Base-by-base conservation (phyloP, 2,113 vertebrate species). In the Microcebus lehilahytsara region DNA sequence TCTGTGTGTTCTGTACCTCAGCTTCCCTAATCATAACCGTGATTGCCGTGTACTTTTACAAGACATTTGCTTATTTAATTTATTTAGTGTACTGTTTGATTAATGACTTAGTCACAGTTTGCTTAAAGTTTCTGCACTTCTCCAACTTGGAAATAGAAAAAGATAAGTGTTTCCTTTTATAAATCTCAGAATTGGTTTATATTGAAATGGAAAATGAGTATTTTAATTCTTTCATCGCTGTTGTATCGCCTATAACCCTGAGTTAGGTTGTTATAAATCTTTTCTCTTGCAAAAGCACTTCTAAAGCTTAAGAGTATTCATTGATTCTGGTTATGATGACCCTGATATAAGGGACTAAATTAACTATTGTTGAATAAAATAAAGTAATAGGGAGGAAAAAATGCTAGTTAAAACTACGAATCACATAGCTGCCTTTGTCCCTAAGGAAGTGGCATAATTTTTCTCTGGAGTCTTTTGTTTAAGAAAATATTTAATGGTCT, bases 161-260 rank as follows among this genome's bases (percentile, higher is more conserved):
- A 56, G 19, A 90, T 75, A 85, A 72, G 2, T 10, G 25, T 74
- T 86, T 16, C 49, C 22, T n/a, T 58, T 86, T 89, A 20, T 42
- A 79, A 51, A 92, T 93, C 53, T 66, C 56, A 46, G 67, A 96
- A 81, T 6, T 71, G 37, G 23, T 94, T 95, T 97, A 69, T 86
- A 79, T 30, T 13, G 46, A 85, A 94, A 62, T 7, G 77, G 62
- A 97, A 98, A 96, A 96, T 46, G 72, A 94, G 64, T 87, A 90
- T 96, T 96, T 94, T 75, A 95, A 87, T 97, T 96, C 46, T 96
- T 96, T 96, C 87, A 92, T 81, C 75, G 40, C 69, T 87, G 69
- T 72, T 95, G 60, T 87, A 79, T 96, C 83, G 95, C 75, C 56
- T 83, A 9, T 96, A 89, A 97, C 69, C 86, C 67, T 0, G 11